A percentile compares a stretch with the other conserved stretches of the same genome.
Evolutionary conservation across 2,113 vertebrate species (phyloP).

Genomic region (Gymnobelideus leadbeateri): DNA sequence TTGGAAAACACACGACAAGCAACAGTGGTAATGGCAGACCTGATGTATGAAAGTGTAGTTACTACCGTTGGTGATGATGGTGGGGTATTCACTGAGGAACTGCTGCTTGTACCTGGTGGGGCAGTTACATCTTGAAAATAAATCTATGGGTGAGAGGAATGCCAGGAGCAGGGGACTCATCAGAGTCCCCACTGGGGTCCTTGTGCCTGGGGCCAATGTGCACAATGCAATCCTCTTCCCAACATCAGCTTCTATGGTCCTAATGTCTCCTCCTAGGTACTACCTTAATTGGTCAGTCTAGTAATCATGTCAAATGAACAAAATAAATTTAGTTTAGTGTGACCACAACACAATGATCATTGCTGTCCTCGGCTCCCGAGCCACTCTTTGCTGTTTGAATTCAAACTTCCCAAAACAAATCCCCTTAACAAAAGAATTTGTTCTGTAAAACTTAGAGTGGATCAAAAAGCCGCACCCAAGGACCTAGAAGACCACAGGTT

Average conservation of each 20-base stretch:
- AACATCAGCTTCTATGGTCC: too few relatives aligned
- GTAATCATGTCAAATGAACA: background rate
- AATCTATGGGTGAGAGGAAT: conserved; percentile 72
- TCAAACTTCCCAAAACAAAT: too few relatives aligned
- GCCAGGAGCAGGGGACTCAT: too few relatives aligned
- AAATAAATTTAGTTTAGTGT: background rate
- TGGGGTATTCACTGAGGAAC: conserved; percentile 49
- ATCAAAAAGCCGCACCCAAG: too few relatives aligned
- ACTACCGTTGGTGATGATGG: conserved; percentile 58
- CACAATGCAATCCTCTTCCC: too few relatives aligned
- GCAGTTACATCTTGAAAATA: conserved; percentile 73
- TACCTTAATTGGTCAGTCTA: background rate
- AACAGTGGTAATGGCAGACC: conserved; percentile 69
- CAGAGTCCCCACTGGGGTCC: background rate
- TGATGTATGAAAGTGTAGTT: background rate
- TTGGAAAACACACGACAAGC: too few relatives aligned
- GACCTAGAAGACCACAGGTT: too few relatives aligned
- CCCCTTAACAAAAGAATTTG: too few relatives aligned
- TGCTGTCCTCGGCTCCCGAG: too few relatives aligned
- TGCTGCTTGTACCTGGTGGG: conserved; percentile 60
- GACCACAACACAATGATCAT: background rate
- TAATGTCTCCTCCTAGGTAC: background rate
- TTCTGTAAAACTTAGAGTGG: too few relatives aligned
- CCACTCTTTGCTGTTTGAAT: background rate
- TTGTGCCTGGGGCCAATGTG: too few relatives aligned